Evolutionary conservation across 2,797 vertebrate species (phyloP), one percentile per base, ranked within the genome.

Genomic region (Neosalanx taihuensis): DNA sequence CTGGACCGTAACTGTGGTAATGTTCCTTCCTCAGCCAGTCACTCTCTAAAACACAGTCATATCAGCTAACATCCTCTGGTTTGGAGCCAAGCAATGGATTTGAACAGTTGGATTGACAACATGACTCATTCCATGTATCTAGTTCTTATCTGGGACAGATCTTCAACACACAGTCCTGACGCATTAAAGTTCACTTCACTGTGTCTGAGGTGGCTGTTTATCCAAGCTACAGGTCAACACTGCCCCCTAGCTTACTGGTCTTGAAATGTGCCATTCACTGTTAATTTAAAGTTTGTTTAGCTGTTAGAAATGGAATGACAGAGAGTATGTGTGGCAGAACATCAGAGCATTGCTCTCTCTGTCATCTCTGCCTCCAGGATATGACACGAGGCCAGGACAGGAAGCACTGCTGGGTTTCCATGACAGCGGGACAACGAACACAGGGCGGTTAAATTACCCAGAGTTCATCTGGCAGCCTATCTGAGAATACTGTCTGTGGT

Each of bases 401-500:
- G 85, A 90, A 90, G 85, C 83, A 64, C 61, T 1, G 71, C 82
- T 82, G 59, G 70, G 79, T 86, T 76, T 79, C 51, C 51, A 56
- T 88, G 86, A 82, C 82, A 88, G 77, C 76, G 79, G 85, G 85
- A 81, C 83, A 74, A 87, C 85, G 83, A 86, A 59, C 84, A 83
- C 81, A 81, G 74, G 89, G 62, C 18, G 46, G 82, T 87, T 86
- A 84, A 89, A 88, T 91, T 77, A 88, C 80, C 77, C 80, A 72
- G 75, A 85, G 84, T 87, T 72, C 75, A 76, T 69, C 77, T 89
- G 89, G 89, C 88, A 87, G 75, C 63, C 88, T 88, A 88, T 93
- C 86, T 86, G 83, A 89, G 78, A 67, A 68, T 20, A 80, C 79
- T 84, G 78, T 73, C 26, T 69, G 12, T 41, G 41, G 41, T 12